Evolutionary conservation across 2,888 invertebrate genomes (phyloP).

Genomic region (Lysandra bellargus): DNA sequence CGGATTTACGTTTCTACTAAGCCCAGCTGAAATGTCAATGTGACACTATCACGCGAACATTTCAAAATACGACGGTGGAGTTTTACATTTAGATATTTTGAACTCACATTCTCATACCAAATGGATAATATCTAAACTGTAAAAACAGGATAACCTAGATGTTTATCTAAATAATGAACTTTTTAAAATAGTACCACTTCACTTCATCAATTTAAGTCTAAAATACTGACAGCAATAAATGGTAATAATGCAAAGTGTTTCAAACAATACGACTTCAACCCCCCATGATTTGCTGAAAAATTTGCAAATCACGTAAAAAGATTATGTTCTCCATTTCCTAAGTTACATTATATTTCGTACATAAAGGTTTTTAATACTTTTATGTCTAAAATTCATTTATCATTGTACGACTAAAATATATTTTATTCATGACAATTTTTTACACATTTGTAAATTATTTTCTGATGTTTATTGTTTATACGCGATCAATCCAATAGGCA

Average conservation of each 20-base stretch:
- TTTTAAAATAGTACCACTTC: background rate
- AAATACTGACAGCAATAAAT: background rate
- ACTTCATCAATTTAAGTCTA: background rate
- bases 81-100: slow-evolving; percentile 5
- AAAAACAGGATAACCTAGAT: background rate
- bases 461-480: too few species aligned
- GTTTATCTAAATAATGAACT: background rate
- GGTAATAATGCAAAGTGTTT: background rate
- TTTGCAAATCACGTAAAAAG: background rate
- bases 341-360: background rate
- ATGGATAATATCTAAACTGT: background rate
- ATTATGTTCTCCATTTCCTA: background rate
- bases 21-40: background rate
- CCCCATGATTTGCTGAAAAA: background rate
- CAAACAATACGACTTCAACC: background rate
- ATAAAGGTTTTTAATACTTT: background rate
- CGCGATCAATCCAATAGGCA: background rate
- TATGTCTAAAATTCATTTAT: background rate
- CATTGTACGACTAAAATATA: background rate
- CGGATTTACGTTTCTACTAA: background rate
- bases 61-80: background rate
- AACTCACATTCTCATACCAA: background rate
- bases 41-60: background rate
- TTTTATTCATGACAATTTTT: background rate
- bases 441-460: too few species aligned